Percentiles rank a stretch among this genome's conserved stretches.
phyloP scores from a whole-genome alignment of 2,797 vertebrate species.

The Coilia nasus region DNA sequence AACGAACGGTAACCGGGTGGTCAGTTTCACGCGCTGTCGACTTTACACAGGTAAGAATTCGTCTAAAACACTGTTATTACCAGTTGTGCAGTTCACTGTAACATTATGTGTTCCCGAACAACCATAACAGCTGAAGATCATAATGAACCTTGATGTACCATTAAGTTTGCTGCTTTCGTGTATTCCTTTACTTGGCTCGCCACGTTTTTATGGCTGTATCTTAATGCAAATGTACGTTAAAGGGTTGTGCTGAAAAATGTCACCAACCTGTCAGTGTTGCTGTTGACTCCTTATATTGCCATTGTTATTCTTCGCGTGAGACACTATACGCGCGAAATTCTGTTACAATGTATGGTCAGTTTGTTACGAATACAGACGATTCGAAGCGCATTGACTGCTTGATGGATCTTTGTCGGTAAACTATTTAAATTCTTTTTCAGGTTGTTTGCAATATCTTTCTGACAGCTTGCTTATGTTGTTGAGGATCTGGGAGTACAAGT shows the following conservation, averaged over 20 bases:
- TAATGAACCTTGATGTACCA: neutral
- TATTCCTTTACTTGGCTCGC: neutral
- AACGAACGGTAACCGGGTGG: neutral
- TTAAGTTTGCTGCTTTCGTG: neutral
- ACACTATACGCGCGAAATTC: neutral
- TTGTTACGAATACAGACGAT: neutral
- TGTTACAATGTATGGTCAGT: neutral
- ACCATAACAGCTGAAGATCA: neutral
- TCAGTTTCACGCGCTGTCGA: neutral
- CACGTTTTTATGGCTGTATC: neutral
- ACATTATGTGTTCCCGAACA: neutral
- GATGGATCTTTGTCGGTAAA: neutral
- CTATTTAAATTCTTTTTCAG: neutral
- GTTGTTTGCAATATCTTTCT: neutral
- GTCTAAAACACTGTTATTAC: neutral
- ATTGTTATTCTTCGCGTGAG: neutral
- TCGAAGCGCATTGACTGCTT: neutral
- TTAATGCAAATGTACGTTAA: neutral
- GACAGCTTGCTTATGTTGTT: neutral
- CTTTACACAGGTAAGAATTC: conserved; percentile 6
- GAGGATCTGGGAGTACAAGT: conserved; percentile 12
- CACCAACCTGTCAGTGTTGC: neutral
- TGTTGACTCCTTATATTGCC: neutral
- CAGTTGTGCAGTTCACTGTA: neutral
- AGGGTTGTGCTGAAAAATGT: neutral